Evolutionary conservation across 23 tunicate genomes (phyloP), one percentile per base, ranked within the genome.

Genomic region (Clavelina lepadiformis): DNA sequence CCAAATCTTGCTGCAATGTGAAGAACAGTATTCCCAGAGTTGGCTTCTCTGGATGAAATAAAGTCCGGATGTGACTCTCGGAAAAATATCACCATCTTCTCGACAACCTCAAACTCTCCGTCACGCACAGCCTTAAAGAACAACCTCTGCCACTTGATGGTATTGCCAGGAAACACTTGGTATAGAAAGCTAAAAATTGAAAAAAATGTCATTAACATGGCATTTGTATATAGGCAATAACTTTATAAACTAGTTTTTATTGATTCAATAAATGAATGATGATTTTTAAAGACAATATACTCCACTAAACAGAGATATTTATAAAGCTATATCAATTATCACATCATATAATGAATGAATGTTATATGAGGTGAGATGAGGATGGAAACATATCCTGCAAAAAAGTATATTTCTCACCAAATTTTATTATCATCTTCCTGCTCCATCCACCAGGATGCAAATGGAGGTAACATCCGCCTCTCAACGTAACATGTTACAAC

Each of bases 151-250:
- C 97, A 89, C 68, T 75, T 69, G 5, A 52, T 29, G 7, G 80
- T 75, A 75, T 76, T 76, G 68, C 97, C 97, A 20, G 97, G 97
- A 57, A 89, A 89, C 21, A 81, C 79, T 89, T 89, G 97, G 69
- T 89, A 89, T 20, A 89, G 80, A 56, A 89, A 81, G 23, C 95
- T 86, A 61, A 25, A 59, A 29, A 44, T 3, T 50, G 19, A 36
- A 45, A 6, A 8, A 64, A 36, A n/a, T n/a, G n/a, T n/a, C n/a
- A n/a, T n/a, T n/a, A n/a, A n/a, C n/a, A n/a, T n/a, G n/a, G n/a
- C n/a, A n/a, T n/a, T n/a, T n/a, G n/a, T n/a, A n/a, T n/a, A n/a
- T n/a, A n/a, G n/a, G n/a, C n/a, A 64, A 38, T 8, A 59, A 28
- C 58, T 53, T 53, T n/a, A n/a, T n/a, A n/a, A n/a, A n/a, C n/a